Evolutionary conservation across 2,888 invertebrate species (phyloP), one percentile per base, ranked within the genome.

Genomic region (Drosophila formosana): DNA sequence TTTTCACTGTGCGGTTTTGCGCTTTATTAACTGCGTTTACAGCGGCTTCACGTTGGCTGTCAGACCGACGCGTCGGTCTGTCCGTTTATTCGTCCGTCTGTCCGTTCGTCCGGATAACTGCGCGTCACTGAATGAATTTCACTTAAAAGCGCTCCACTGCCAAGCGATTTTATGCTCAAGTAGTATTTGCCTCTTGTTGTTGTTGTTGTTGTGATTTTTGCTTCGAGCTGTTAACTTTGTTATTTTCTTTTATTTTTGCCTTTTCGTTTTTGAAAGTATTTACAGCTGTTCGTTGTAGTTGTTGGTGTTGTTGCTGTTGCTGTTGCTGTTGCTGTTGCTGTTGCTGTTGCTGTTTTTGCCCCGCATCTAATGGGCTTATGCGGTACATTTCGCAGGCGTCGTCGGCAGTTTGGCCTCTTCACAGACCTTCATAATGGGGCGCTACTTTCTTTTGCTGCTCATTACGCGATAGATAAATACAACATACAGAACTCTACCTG

Each of bases 361-460:
- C 60, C 84, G 69, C 86, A 72, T 81, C 85, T 89, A 89, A 87
- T 83, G 83, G 75, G 88, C 88, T 82, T 82, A 77, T 68, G 87
- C 78, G 86, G 89, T 87, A 89, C 72, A 81, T 70, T 87, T 89
- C 41, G 78, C 84, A 80, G 78, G 72, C 74, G 81, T 67, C 74
- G 81, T 66, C 69, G 53, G 47, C 63, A 74, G 66, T 82, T 85
- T 72, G 79, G 66, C 47, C 68, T 69, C 64, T 46, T 69, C 53
- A 28, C 37, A 60, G 80, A 69, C 80, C 67, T 65, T 72, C 34
- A 67, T 80, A 67, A 77, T 72, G 77, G 70, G 73, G 43, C 55
- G 25, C 49, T 51, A 89, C 89, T 83, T 83, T 83, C 83, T 87
- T 87, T 88, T 81, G 88, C 56, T 57, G 81, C 89, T 81, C 85